Conservation (phyloP, 2,113 vertebrate genomes). For the Aviceda subcristata region DNA sequence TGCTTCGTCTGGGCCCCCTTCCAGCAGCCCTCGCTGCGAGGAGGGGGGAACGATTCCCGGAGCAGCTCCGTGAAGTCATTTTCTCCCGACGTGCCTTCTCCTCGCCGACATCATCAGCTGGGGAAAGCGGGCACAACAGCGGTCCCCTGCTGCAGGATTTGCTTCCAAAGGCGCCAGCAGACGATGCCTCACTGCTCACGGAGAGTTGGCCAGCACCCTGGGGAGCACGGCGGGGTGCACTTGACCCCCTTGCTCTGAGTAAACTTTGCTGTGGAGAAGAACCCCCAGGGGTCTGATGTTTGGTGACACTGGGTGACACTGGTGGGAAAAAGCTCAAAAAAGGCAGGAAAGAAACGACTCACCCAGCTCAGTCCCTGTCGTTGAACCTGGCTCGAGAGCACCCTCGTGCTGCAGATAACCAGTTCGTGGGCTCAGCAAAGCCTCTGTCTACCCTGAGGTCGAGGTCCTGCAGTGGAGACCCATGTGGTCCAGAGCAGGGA, state of each 20-base stretch:
- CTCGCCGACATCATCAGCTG: background rate
- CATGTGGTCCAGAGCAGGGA: background rate
- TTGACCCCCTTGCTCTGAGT: rapidly evolving
- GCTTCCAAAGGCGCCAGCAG: background rate
- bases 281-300: background rate
- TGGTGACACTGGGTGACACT: background rate
- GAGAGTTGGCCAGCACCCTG: rapidly evolving
- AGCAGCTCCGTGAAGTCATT: background rate
- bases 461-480: background rate
- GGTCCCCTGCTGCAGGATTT: background rate
- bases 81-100: background rate
- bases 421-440: background rate
- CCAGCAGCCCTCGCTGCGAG: background rate
- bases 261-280: background rate
- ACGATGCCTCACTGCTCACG: background rate
- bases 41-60: background rate
- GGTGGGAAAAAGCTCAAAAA: background rate
- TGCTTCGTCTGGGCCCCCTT: background rate
- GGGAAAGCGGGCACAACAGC: background rate
- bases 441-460: background rate
- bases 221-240: rapidly evolving
- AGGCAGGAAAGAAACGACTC: background rate
- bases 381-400: background rate
- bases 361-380: rapidly evolving
- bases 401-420: rapidly evolving